Evolutionary conservation across 2,113 vertebrate species (phyloP).

Genomic region (Amia ocellicauda): DNA sequence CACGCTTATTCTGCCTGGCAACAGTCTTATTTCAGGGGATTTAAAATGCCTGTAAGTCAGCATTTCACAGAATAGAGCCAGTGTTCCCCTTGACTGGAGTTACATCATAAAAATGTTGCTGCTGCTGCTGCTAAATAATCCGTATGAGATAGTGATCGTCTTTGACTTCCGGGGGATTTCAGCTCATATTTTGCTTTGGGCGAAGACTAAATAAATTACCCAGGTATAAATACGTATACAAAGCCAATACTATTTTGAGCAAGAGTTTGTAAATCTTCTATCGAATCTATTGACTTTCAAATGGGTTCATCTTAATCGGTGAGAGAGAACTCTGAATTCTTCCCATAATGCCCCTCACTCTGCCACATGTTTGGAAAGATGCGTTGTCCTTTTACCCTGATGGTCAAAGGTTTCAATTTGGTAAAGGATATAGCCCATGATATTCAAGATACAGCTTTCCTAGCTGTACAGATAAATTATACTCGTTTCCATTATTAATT

Average conservation of each 20-base stretch:
- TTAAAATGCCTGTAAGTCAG: slow-evolving; percentile 52
- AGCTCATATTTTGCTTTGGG: slow-evolving; percentile 49
- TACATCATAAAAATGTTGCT: slow-evolving; percentile 40
- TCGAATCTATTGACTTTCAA: no score
- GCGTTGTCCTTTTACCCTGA: no score
- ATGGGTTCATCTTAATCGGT: background rate
- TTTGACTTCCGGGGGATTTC: slow-evolving; percentile 50
- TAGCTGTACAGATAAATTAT: no score
- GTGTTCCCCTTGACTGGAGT: slow-evolving; percentile 51
- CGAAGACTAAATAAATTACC: slow-evolving; percentile 60
- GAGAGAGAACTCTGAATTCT: background rate
- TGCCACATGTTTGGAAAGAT: no score
- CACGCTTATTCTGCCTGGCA: slow-evolving; percentile 51
- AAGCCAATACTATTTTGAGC: no score
- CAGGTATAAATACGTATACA: no score
- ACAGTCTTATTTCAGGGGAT: slow-evolving; percentile 56
- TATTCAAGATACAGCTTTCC: no score
- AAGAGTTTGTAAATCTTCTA: no score
- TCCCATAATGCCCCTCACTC: no score
- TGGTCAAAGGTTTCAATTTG: no score
- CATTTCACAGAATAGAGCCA: slow-evolving; percentile 44
- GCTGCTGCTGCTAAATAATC: slow-evolving; percentile 55
- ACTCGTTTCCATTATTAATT: no score
- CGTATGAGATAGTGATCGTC: slow-evolving; percentile 47
- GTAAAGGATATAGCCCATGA: no score